Conservation (phyloP, 2,888 invertebrate species). For the Drosophila atripex region DNA sequence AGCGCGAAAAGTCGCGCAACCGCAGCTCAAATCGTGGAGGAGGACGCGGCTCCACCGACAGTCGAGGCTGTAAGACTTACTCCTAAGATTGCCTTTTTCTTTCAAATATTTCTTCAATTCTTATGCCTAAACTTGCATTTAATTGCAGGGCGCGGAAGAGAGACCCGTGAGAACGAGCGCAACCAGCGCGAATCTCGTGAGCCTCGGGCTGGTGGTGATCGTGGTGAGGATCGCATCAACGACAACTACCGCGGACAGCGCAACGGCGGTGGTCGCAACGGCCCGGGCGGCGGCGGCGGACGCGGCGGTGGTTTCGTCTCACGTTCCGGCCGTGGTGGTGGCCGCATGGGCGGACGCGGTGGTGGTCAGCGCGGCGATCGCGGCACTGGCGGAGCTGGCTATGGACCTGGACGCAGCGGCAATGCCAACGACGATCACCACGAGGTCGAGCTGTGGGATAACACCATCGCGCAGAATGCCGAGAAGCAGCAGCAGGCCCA, state of each 20-base stretch:
- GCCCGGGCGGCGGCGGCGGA: constrained; percentile 50
- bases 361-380: constrained; percentile 82
- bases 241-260: constrained; percentile 73
- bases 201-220: constrained; percentile 83
- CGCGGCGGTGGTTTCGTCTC: constrained; percentile 69
- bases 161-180: constrained; percentile 87
- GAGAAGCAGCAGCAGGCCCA: constrained; percentile 82
- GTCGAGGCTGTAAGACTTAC: constrained; percentile 84
- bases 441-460: constrained; percentile 86
- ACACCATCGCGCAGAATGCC: constrained; percentile 84
- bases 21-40: constrained; percentile 83
- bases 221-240: constrained; percentile 70
- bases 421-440: constrained; percentile 83
- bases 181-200: constrained; percentile 83
- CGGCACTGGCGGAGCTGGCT: constrained; percentile 83
- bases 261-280: constrained; percentile 61
- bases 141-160: constrained; percentile 85
- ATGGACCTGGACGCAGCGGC: constrained; percentile 77
- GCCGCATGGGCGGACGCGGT: constrained; percentile 83
- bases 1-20: constrained; percentile 83
- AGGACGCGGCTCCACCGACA: constrained; percentile 84
- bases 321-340: constrained; percentile 71
- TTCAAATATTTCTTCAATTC: too few relatives aligned
- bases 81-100: too few relatives aligned
- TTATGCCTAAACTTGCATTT: too few relatives aligned